phyloP scores from a whole-genome alignment of 2,888 invertebrate genomes.

The Leucoptera coffeella region DNA sequence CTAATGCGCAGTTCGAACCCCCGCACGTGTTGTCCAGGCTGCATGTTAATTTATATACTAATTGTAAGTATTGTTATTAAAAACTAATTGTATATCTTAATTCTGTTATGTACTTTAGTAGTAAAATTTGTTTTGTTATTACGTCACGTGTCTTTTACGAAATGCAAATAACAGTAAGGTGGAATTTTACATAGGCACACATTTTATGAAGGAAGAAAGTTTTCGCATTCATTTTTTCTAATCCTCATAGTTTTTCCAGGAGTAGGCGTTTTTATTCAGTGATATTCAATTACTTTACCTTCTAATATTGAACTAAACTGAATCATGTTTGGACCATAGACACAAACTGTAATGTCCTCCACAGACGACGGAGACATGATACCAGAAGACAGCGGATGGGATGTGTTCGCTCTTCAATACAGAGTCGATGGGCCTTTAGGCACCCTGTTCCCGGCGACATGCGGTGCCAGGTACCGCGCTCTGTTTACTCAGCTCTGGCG shows the following conservation, averaged over 20 bases:
- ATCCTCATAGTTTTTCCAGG: too few species aligned
- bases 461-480: conserved; percentile 69
- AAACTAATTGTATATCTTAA: neutral
- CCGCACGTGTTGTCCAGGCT: conserved; percentile 82
- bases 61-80: conserved; percentile 20
- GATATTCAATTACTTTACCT: too few species aligned
- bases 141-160: too few species aligned
- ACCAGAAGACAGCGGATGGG: conserved; percentile 80
- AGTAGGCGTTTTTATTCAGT: too few species aligned
- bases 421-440: conserved; percentile 84
- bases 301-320: too few species aligned
- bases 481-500: conserved; percentile 87
- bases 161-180: too few species aligned
- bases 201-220: too few species aligned
- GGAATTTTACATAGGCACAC: too few species aligned
- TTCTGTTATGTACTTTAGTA: neutral
- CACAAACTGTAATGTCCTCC: too few species aligned
- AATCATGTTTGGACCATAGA: too few species aligned
- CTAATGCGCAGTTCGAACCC: conserved; percentile 92
- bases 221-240: too few species aligned
- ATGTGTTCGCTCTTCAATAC: conserved; percentile 83
- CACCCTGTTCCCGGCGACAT: conserved; percentile 69
- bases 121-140: neutral
- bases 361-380: conserved; percentile 40
- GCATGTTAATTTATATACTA: conserved; percentile 67